phyloP scores from a whole-genome alignment of 2,888 invertebrate species.

The Acleris sparsana region DNA sequence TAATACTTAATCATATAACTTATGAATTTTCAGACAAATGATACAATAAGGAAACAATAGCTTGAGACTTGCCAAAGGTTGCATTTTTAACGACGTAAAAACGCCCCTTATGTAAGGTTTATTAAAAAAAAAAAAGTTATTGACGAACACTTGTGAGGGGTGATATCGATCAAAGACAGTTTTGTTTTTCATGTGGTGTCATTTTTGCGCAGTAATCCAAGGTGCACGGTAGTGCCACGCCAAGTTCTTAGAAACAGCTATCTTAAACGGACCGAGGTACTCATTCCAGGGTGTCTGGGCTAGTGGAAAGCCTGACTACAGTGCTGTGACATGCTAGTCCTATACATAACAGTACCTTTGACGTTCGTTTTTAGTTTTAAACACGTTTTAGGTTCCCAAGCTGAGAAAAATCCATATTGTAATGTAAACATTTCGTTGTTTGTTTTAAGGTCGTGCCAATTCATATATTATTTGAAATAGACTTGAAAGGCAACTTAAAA shows the following conservation, averaged over 20 bases:
- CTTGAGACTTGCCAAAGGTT: neutral
- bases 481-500: neutral
- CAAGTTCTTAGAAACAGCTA: slow-evolving; percentile 30
- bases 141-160: no score
- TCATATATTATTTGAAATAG: no score
- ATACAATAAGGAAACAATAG: no score
- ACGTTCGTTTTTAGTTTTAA: slow-evolving; percentile 5
- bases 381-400: neutral
- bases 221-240: slow-evolving; percentile 17
- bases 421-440: no score
- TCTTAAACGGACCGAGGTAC: slow-evolving; percentile 22
- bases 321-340: slow-evolving; percentile 40
- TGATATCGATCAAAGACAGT: no score
- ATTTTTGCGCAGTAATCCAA: neutral
- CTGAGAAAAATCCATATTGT: no score
- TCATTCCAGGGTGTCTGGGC: slow-evolving; percentile 38
- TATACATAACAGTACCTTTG: slow-evolving; percentile 30
- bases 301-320: slow-evolving; percentile 39
- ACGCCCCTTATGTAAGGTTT: neutral
- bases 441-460: no score
- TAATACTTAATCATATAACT: no score
- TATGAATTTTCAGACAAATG: no score
- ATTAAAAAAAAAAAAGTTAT: neutral
- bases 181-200: neutral
- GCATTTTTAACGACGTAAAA: neutral